Base-by-base conservation (phyloP, 2,888 invertebrate species). In the Phalangium opilio region DNA sequence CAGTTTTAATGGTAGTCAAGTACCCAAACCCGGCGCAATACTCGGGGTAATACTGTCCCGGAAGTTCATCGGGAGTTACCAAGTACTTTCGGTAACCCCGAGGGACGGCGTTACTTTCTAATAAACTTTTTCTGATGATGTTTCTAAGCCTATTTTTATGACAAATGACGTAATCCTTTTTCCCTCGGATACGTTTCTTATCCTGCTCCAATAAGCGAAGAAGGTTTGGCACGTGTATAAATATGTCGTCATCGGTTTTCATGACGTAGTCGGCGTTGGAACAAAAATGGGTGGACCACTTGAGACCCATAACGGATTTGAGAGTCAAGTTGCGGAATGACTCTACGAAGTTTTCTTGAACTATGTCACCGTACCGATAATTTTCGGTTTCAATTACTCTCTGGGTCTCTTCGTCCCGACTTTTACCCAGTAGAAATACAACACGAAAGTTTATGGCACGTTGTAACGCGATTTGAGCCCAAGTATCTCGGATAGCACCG, bases 401-500 rank as follows among this genome's bases (percentile, higher is more conserved):
- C 42, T 58, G 51, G 2, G 15, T 15, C 14, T 42, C 18, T 15
- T 36, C 34, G 1, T 47, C 38, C 1, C 20, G 39, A 20, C 46
- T 20, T 14, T 47, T 42, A 4, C 58, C 58, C 5, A 59, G 41
- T 11, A 59, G 39, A 43, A 56, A 59, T 3, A 56, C 50, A 11
- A 59, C 44, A n/a, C 55, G 45, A 34, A 54, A 58, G 33, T 59
- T 59, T 15, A 52, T 48, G 1, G 52, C 51, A 7, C 51, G 34
- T 44, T 59, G 59, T 2, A 59, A 41, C 20, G 49, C 18, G 12
- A 38, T 50, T 15, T 56, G 48, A 7, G 59, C 63, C 63, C 63
- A 63, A 1, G 63, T 63, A 5, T 57, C 52, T 10, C 63, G 50
- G 11, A 63, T 61, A 12, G 57, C 58, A 21, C 49, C 34, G n/a